phyloP scores from a whole-genome alignment of 2,113 vertebrate genomes.

The Phaetusa simplex region DNA sequence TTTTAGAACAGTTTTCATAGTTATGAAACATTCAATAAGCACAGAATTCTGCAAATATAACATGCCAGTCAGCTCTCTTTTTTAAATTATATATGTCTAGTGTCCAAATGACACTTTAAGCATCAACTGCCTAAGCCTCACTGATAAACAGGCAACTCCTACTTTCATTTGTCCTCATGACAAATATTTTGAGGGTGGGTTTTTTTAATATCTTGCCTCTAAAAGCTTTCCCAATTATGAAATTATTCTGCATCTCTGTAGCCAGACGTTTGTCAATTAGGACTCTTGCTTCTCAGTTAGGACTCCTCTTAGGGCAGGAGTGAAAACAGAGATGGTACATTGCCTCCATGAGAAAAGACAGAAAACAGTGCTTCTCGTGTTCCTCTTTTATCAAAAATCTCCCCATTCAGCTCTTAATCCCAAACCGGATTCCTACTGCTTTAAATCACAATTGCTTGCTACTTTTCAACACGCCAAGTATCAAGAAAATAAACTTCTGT shows the following conservation, averaged over 20 bases:
- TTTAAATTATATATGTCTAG: accelerated
- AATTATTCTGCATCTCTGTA: neutral
- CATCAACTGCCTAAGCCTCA: neutral
- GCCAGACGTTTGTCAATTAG: neutral
- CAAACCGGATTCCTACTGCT: neutral
- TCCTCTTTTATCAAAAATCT: neutral
- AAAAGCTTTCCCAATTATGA: neutral
- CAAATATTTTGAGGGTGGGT: neutral
- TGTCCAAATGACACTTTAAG: neutral
- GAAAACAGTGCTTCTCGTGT: neutral
- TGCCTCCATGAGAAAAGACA: neutral
- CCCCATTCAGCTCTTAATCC: neutral
- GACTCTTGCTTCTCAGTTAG: neutral
- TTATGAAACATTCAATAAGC: neutral
- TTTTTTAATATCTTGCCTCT: neutral
- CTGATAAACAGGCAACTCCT: neutral
- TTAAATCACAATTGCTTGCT: neutral
- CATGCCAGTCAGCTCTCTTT: neutral
- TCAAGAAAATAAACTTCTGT: neutral
- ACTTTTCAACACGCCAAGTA: neutral
- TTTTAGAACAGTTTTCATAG: neutral
- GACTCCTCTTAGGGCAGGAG: neutral
- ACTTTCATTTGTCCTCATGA: neutral
- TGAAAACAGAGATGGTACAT: neutral
- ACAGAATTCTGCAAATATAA: accelerated